phyloP scores from a whole-genome alignment of 2,888 invertebrate species.

The Odontomyia ornata region DNA sequence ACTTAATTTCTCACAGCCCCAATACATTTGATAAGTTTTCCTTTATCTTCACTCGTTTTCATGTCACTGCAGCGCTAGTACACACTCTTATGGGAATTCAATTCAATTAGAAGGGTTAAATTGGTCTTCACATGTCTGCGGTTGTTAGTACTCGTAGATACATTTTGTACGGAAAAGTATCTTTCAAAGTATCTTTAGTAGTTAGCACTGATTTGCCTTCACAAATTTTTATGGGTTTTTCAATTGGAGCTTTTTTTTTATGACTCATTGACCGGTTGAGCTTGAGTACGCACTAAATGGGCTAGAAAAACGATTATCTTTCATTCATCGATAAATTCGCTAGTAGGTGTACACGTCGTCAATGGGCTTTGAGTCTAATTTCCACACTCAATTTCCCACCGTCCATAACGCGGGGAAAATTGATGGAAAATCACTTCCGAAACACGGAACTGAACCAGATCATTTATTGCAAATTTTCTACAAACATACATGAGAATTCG shows the following conservation, averaged over 20 bases:
- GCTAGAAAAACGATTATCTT: not conserved
- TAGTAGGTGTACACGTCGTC: not conserved
- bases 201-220: not conserved
- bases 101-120: not conserved
- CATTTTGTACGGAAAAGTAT: not conserved
- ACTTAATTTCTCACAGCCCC: conserved; percentile 12
- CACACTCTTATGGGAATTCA: not conserved
- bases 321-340: not conserved
- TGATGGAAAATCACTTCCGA: not conserved
- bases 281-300: not conserved
- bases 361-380: too few species aligned
- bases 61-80: not conserved
- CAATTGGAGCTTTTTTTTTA: not conserved
- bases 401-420: too few species aligned
- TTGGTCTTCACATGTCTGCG: not conserved
- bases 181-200: too few species aligned
- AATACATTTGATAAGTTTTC: not conserved
- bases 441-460: not conserved
- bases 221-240: not conserved
- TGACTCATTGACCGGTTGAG: not conserved
- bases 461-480: not conserved
- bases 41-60: not conserved
- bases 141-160: not conserved
- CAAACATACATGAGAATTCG: not conserved
- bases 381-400: too few species aligned